Base-by-base conservation (phyloP, 2,888 invertebrate species). In the Phyto melanocephala region DNA sequence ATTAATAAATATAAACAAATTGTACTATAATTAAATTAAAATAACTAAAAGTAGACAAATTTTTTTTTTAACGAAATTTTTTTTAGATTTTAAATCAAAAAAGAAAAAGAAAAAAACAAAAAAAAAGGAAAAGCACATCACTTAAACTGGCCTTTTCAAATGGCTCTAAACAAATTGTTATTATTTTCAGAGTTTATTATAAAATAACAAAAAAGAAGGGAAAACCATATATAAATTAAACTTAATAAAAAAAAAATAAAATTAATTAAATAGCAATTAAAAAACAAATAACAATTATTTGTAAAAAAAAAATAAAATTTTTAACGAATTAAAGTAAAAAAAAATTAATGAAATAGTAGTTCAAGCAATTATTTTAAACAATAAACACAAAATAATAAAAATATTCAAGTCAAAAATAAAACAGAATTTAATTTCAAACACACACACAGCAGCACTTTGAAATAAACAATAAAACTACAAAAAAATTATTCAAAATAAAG, bases 101-200 rank as follows among this genome's bases (percentile, higher is more conserved):
- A n/a, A n/a, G n/a, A n/a, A n/a, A n/a, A n/a, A n/a, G n/a, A n/a
- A n/a, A n/a, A 79, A 82, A 82, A 79, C 65, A 76, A 76, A 74
- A 81, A 28, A 28, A 28, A 28, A 28, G 6, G 4, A 28, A 28
- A 28, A 82, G 82, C 82, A 82, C 82, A 82, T 82, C 79, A 82
- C 82, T 82, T 82, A 79, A 82, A 82, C 79, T 76, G 82, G 82
- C 82, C 82, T 82, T 82, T 75, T 71, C 42, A 79, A 82, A 82
- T 82, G 82, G 82, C 82, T 82, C 79, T 82, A 82, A 82, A 82
- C 79, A 79, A 79, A 82, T 82, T 82, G 82, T 82, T 82, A 82
- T 76, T 79, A 79, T 82, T 79, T 82, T 79, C 82, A 82, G 82
- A 82, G 82, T 82, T 82, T 82, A 82, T 82, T 82, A 82, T 54